Evolutionary conservation across 2,113 vertebrate genomes (phyloP), one percentile per base, ranked within the genome.

Genomic region (Potamarius usumacintae): DNA sequence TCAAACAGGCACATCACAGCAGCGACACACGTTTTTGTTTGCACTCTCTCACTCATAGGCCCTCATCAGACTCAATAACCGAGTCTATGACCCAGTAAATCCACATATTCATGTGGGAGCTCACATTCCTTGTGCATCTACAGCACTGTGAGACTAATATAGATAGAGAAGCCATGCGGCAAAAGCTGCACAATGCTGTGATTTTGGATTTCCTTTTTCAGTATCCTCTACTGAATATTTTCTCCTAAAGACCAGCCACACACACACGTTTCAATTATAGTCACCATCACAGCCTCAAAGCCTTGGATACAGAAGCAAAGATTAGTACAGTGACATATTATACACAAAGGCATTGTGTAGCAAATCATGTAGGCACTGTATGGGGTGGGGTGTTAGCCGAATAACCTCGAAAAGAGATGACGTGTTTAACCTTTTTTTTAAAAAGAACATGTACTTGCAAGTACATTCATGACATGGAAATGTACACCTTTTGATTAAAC

Each of bases 81-180:
- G 14, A 30, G 57, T 83, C 58, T 79, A 77, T 86, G 84, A 90
- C 89, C 84, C 63, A 63, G 85, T 86, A 86, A 86, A 67, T 80
- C 76, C 60, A 63, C 27, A 52, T 65, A 88, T 88, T 90, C 86
- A 86, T 83, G 30, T 81, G 55, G 55, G 57, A 60, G 17, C 87
- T 90, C 86, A 88, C 89, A 86, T 79, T 83, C 83, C 53, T 71
- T 71, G 67, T 84, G 60, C 52, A 52, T 20, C 78, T 60, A 82
- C 89, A 88, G 86, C 81, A 82, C 62, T 58, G 86, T 82, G 86
- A 63, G 77, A 87, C 72, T 78, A 76, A 85, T 84, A 81, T 58
- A 88, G 30, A 81, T 30, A 72, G 42, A 52, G 63, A 79, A 82
- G 34, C 58, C 78, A 83, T 82, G 78, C 74, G 12, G 50, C 55